These are phyloP conservation scores for Sisyra terminalis DNA, from an alignment of 2,888 invertebrate species.

Conservation along the genomic window DNA sequence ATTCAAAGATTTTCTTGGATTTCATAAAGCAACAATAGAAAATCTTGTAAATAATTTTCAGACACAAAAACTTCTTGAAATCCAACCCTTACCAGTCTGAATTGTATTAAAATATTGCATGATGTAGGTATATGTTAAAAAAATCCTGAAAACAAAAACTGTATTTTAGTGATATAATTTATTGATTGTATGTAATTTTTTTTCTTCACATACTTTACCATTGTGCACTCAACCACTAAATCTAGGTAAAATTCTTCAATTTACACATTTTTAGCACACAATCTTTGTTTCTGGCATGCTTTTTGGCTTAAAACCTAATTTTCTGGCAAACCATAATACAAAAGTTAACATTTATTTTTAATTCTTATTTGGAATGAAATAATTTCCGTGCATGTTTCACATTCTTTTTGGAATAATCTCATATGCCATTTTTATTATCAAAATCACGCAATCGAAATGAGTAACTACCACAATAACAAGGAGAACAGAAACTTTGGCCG, in stretches of 20 bases:
- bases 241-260: conserved; percentile 1
- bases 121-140: no score
- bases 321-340: conserved; percentile 20
- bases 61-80: neutral
- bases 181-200: conserved; percentile 4
- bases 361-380: neutral
- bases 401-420: neutral
- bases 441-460: conserved; percentile 2
- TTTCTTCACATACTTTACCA: conserved; percentile 4
- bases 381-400: neutral
- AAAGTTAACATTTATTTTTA: neutral
- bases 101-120: no score
- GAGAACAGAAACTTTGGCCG: conserved; percentile 64
- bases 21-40: no score
- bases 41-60: neutral
- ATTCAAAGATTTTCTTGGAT: no score
- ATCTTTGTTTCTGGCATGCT: conserved; percentile 24
- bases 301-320: conserved; percentile 25
- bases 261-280: conserved; percentile 23
- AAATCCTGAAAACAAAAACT: neutral
- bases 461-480: conserved; percentile 25
- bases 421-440: conserved; percentile 5
- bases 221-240: conserved; percentile 3
- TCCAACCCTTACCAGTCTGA: neutral
- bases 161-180: neutral